A percentile compares a stretch with the other conserved stretches of the same genome.
Evolutionary conservation across 1,140 invertebrate genomes (phyloP).

Genomic region (Micrasema minimum): DNA sequence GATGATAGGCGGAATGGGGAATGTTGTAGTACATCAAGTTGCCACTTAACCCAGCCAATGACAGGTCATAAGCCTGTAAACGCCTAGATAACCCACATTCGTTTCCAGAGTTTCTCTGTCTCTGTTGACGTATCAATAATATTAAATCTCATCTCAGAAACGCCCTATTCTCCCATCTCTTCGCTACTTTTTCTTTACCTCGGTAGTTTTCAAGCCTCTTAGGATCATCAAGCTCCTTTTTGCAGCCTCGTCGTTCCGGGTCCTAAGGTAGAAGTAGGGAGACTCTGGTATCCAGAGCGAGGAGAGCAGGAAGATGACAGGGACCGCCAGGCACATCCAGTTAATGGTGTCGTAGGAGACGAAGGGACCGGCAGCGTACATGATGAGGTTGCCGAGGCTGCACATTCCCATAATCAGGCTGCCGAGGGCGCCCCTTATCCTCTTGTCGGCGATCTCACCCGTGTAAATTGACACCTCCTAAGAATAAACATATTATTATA

Average conservation of each 20-base stretch:
- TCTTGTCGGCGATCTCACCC: slow-evolving; percentile 76
- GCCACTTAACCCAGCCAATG: too few relatives aligned
- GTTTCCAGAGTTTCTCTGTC: too few relatives aligned
- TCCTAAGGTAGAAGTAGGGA: slow-evolving; percentile 75
- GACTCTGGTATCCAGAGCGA: slow-evolving; percentile 82
- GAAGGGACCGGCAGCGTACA: slow-evolving; percentile 68
- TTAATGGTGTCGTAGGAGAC: slow-evolving; percentile 66
- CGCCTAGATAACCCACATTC: too few relatives aligned
- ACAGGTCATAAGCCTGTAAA: too few relatives aligned
- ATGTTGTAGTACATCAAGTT: too few relatives aligned
- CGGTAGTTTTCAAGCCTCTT: slow-evolving; percentile 59
- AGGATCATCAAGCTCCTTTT: slow-evolving; percentile 62
- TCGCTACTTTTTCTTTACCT: slow-evolving; percentile 56
- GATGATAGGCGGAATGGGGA: too few relatives aligned
- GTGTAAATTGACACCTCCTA: slow-evolving; percentile 73
- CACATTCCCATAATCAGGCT: slow-evolving; percentile 76
- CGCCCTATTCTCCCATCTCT: too few relatives aligned
- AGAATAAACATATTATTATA: too few relatives aligned
- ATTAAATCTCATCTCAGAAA: too few relatives aligned
- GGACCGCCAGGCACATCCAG: slow-evolving; percentile 59
- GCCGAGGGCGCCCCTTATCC: slow-evolving; percentile 74
- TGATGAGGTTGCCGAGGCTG: slow-evolving; percentile 72
- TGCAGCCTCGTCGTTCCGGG: slow-evolving; percentile 64
- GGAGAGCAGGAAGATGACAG: slow-evolving; percentile 69
- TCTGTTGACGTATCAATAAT: too few relatives aligned